These are phyloP conservation scores for Dermolepida albohirtum DNA, from an alignment of 2,888 invertebrate genomes.

Conservation along the genomic window DNA sequence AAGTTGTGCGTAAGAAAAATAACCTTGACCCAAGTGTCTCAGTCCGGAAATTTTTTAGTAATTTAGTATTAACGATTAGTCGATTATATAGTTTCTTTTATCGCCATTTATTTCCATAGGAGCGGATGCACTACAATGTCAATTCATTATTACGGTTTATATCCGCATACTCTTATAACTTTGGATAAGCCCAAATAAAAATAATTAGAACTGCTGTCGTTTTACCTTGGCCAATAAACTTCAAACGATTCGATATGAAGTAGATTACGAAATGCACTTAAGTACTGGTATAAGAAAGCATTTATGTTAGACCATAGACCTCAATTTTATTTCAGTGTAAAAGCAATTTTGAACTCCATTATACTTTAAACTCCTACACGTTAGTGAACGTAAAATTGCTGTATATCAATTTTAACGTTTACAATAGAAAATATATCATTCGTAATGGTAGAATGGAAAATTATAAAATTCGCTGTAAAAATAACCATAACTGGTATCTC, in stretches of 20 bases:
- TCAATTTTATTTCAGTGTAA: constrained; percentile 7
- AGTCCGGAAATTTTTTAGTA: no score
- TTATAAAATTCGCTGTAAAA: no score
- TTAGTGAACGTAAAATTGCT: constrained; percentile 10
- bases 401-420: neutral
- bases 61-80: no score
- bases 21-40: no score
- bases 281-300: constrained; percentile 3
- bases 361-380: constrained; percentile 2
- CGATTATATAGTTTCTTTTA: no score
- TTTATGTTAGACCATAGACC: constrained; percentile 15
- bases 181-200: constrained; percentile 4
- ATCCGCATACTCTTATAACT: constrained; percentile 28
- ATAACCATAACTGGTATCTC: no score
- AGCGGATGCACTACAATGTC: neutral
- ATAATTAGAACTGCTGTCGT: constrained; percentile 35
- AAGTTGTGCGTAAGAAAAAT: no score
- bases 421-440: no score
- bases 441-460: no score
- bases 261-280: constrained; percentile 14
- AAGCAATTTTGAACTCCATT: neutral
- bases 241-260: constrained; percentile 15
- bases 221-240: constrained; percentile 44
- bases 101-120: neutral
- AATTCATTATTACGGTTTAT: constrained; percentile 2